These are phyloP conservation scores for Calephelis nemesis DNA, from an alignment of 1,140 invertebrate species.

Conservation along the genomic window DNA sequence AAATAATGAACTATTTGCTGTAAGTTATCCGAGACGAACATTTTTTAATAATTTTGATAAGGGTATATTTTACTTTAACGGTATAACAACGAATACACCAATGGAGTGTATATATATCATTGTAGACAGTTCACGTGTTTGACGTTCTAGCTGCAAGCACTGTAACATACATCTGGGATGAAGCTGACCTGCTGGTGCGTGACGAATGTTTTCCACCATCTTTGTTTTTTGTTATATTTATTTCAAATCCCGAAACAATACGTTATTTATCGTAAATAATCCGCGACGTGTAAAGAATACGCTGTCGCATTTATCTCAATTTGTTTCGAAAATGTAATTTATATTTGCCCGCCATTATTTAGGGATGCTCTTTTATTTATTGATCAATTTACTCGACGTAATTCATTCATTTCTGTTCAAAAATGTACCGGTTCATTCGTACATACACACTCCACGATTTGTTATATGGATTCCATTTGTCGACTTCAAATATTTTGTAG, in stretches of 20 bases:
- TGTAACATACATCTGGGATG: no score
- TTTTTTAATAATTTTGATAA: no score
- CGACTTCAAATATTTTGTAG: neutral
- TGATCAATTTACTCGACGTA: constrained; percentile 52
- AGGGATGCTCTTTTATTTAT: constrained; percentile 56
- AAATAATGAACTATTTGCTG: no score
- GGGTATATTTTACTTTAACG: no score
- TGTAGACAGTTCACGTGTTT: no score
- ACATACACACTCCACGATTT: constrained; percentile 60
- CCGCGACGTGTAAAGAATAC: constrained; percentile 26
- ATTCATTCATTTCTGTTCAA: constrained; percentile 54
- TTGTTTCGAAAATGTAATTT: constrained; percentile 48
- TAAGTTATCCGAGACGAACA: no score
- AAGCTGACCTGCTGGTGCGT: neutral
- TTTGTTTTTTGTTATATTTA: constrained; percentile 1
- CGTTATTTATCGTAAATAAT: constrained; percentile 17
- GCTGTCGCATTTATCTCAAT: constrained; percentile 51
- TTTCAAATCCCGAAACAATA: constrained; percentile 18
- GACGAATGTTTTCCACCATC: neutral
- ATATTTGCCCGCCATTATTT: constrained; percentile 38
- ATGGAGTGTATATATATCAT: no score
- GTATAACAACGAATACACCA: no score
- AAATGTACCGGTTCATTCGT: constrained; percentile 46
- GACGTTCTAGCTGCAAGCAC: no score
- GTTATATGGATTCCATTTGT: constrained; percentile 31